A percentile compares a stretch with the other conserved stretches of the same genome.
Evolutionary conservation across 2,113 vertebrate genomes (phyloP).

Genomic region (Clarias macrocephalus): DNA sequence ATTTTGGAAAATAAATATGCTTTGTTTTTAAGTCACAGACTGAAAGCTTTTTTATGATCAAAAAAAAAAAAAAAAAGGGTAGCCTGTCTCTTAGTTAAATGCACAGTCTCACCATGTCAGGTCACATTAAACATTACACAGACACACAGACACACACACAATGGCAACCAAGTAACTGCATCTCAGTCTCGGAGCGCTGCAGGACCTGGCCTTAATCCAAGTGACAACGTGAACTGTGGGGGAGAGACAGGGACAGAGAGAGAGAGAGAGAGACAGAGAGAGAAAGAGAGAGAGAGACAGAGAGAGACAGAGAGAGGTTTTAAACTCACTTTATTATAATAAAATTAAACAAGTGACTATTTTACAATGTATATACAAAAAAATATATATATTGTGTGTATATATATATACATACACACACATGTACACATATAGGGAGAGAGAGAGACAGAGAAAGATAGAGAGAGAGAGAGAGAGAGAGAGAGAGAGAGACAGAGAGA

Average conservation of each 20-base stretch:
- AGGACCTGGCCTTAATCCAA: slow-evolving; percentile 84
- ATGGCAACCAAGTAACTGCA: background rate
- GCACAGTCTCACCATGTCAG: slow-evolving; percentile 22
- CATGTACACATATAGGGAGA: no score
- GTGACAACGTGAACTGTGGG: slow-evolving; percentile 68
- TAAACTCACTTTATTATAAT: no score
- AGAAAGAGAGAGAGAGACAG: background rate
- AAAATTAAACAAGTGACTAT: no score
- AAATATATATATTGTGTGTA: no score
- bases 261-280: background rate
- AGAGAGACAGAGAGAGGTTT: no score
- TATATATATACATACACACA: no score
- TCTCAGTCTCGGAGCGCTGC: slow-evolving; percentile 26
- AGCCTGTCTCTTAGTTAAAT: slow-evolving; percentile 6
- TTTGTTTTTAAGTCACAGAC: background rate
- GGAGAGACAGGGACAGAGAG: background rate
- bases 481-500: background rate
- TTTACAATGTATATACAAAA: no score
- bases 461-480: no score
- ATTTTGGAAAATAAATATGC: no score
- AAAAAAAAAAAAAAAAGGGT: background rate
- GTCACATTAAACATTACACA: slow-evolving; percentile 17
- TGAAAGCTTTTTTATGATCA: no score
- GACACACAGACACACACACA: slow-evolving; percentile 8
- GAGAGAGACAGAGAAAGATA: background rate